phyloP scores from a whole-genome alignment of 2,888 invertebrate genomes.

The Craniophora ligustri region DNA sequence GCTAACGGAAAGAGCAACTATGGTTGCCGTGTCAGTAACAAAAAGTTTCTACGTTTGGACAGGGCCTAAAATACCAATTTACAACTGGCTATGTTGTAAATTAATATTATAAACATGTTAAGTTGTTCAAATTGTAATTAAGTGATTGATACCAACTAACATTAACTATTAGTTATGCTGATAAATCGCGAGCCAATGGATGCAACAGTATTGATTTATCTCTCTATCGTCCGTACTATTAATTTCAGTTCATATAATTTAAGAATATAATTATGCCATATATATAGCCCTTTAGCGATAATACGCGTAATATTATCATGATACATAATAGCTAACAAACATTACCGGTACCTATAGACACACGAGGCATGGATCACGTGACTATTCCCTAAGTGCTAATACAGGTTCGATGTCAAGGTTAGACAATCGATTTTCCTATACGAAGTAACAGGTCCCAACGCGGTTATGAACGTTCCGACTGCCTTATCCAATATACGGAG shows the following conservation, averaged over 20 bases:
- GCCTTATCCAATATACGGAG: conserved; percentile 3
- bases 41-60: too few relatives aligned
- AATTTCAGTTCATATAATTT: conserved; percentile 34
- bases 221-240: conserved; percentile 29
- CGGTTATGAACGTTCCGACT: conserved; percentile 20
- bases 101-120: too few relatives aligned
- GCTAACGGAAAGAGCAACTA: too few relatives aligned
- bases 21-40: too few relatives aligned
- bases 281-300: too few relatives aligned
- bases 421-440: conserved; percentile 20
- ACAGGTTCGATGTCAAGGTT: conserved; percentile 25
- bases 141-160: conserved; percentile 46
- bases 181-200: conserved; percentile 25
- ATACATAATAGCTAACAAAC: too few relatives aligned
- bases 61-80: too few relatives aligned
- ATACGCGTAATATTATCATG: too few relatives aligned
- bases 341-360: too few relatives aligned
- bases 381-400: conserved; percentile 9
- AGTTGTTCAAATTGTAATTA: conserved; percentile 53
- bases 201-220: conserved; percentile 20
- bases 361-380: background rate
- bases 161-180: conserved; percentile 12
- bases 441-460: conserved; percentile 14
- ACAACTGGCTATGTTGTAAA: conserved; percentile 36
- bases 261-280: conserved; percentile 42